A percentile compares a stretch with the other conserved stretches of the same genome.
These are phyloP conservation scores for Amphimallon solstitiale DNA, from an alignment of 2,888 invertebrate species.

Conservation along the genomic window DNA sequence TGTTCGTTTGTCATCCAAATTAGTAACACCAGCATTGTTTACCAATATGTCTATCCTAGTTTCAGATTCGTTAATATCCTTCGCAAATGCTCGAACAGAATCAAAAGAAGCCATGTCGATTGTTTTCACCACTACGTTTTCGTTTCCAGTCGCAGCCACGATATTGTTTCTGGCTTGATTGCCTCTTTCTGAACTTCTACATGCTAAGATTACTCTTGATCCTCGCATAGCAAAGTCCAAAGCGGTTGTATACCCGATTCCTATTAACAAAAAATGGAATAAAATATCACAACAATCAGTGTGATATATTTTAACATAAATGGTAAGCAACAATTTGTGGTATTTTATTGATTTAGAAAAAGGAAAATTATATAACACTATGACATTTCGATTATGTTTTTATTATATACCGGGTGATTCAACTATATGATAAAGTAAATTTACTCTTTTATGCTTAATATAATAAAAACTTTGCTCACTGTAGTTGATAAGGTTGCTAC, in stretches of 20 bases:
- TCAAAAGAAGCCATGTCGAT: slow-evolving; percentile 67
- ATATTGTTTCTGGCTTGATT: slow-evolving; percentile 46
- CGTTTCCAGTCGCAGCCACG: slow-evolving; percentile 53
- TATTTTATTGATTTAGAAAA: too few species aligned
- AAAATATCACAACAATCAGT: too few species aligned
- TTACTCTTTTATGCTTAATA: too few species aligned
- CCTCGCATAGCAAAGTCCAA: slow-evolving; percentile 62
- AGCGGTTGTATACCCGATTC: slow-evolving; percentile 62
- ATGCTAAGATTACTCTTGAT: slow-evolving; percentile 66
- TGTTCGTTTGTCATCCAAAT: slow-evolving; percentile 63
- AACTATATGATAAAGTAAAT: too few species aligned
- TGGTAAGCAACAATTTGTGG: too few species aligned
- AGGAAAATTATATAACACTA: too few species aligned
- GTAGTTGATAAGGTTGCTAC: too few species aligned
- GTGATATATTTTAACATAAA: too few species aligned
- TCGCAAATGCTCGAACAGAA: slow-evolving; percentile 70
- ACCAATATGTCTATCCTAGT: slow-evolving; percentile 70
- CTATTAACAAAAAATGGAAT: slow-evolving; percentile 45
- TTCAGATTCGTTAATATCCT: slow-evolving; percentile 66
- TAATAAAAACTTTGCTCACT: too few species aligned
- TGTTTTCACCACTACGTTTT: slow-evolving; percentile 58
- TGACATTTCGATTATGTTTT: too few species aligned
- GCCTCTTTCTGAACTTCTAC: slow-evolving; percentile 57
- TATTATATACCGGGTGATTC: too few species aligned
- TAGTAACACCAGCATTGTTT: slow-evolving; percentile 71